Evolutionary conservation across 2,113 vertebrate genomes (phyloP), one percentile per base, ranked within the genome.

Genomic region (Centropristis striata): DNA sequence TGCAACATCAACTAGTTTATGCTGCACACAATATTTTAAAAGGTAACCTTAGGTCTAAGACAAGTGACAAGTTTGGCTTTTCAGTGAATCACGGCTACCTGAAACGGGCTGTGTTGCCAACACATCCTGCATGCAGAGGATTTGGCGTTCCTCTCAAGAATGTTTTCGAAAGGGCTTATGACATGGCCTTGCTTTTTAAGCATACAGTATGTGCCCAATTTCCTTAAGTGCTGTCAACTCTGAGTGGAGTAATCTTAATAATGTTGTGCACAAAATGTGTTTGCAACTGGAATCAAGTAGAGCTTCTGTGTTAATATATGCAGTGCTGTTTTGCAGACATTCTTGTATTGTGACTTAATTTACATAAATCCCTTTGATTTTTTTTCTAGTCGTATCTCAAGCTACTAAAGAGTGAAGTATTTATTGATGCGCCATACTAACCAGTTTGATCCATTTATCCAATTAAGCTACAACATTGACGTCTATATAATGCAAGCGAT

Each of bases 191-290:
- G 69, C 49, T 77, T 59, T 80, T 65, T 55, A 8, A 25, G 27
- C 4, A 12, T 20, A 37, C 42, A 2, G 0, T 42, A 27, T 86
- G 55, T 70, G 49, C 39, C 47, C 61, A 50, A 89, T 86, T 84
- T 78, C 18, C 51, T 68, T 39, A 85, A 77, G 75, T 66, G 69
- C 69, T 61, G 51, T 79, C 71, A 64, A 47, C 53, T 71, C 65
- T 71, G 13, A 79, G 55, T 78, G 75, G 70, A 83, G 69, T 69
- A 71, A 37, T 61, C 73, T 63, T 71, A 65, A 78, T 71, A 46
- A 69, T 72, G 39, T 32, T 57, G 66, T 15, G n/a, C 42, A 42
- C 50, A 42, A 60, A 81, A 63, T 74, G 42, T 66, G 76, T 78
- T 81, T 78, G 60, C 51, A 39, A 66, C 50, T 68, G 59, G 49